phyloP scores from a whole-genome alignment of 2,888 invertebrate genomes.

The Brassicogethes aeneus region DNA sequence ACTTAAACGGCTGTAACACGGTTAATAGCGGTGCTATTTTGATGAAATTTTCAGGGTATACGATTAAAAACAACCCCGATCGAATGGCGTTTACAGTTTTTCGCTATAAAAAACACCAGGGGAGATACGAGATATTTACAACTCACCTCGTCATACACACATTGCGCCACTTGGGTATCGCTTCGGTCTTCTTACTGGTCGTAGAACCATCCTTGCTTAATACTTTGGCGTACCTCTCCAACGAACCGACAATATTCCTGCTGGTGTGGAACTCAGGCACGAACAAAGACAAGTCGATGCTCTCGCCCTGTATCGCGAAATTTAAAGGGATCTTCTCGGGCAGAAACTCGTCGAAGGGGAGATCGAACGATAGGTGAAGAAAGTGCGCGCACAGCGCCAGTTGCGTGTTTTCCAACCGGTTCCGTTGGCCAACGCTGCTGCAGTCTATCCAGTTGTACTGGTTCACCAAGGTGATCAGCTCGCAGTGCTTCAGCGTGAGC shows the following conservation, averaged over 20 bases:
- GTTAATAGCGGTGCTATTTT: too few species aligned
- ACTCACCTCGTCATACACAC: slow-evolving; percentile 57
- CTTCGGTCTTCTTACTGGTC: slow-evolving; percentile 47
- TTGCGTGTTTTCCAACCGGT: slow-evolving; percentile 72
- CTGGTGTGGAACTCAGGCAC: slow-evolving; percentile 89
- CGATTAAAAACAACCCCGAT: too few species aligned
- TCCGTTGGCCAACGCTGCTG: slow-evolving; percentile 76
- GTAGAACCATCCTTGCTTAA: slow-evolving; percentile 61
- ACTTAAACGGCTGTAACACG: too few species aligned
- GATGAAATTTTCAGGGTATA: too few species aligned
- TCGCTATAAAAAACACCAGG: too few species aligned
- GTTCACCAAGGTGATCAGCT: slow-evolving; percentile 86
- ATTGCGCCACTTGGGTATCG: slow-evolving; percentile 68
- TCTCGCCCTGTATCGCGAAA: slow-evolving; percentile 93
- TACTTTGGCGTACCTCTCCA: slow-evolving; percentile 83
- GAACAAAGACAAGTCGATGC: slow-evolving; percentile 81
- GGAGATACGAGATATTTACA: too few species aligned
- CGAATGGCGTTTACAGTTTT: too few species aligned
- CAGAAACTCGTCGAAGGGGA: slow-evolving; percentile 91
- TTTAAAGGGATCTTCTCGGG: slow-evolving; percentile 82
- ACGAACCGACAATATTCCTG: slow-evolving; percentile 67
- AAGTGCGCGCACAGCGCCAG: slow-evolving; percentile 90
- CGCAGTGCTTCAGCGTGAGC: slow-evolving; percentile 86
- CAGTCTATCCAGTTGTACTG: slow-evolving; percentile 99
- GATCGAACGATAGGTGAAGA: slow-evolving; percentile 84